A percentile compares a stretch with the other conserved stretches of the same genome.
phyloP scores from a whole-genome alignment of 2,797 vertebrate species.

The Coregonus suidteri region DNA sequence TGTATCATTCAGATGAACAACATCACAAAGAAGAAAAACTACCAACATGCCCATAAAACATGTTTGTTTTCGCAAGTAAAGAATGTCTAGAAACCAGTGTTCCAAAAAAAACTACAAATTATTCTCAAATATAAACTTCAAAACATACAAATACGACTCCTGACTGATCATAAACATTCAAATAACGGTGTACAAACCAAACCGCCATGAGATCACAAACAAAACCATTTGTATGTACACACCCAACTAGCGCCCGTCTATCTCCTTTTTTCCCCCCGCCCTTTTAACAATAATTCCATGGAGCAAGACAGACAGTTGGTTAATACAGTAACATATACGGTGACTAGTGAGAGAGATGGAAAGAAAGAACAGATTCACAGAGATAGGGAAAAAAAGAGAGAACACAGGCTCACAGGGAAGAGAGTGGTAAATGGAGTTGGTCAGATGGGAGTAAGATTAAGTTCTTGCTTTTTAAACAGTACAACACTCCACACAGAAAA shows the following conservation, averaged over 20 bases:
- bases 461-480: slow-evolving; percentile 9
- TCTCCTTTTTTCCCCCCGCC: slow-evolving; percentile 26
- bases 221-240: slow-evolving; percentile 60
- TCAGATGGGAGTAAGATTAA: background rate
- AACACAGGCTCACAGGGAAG: background rate
- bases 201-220: slow-evolving; percentile 55
- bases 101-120: slow-evolving; percentile 45
- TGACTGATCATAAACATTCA: slow-evolving; percentile 62
- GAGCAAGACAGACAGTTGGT: slow-evolving; percentile 60
- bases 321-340: slow-evolving; percentile 66
- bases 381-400: slow-evolving; percentile 6
- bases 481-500: slow-evolving; percentile 9
- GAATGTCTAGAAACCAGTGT: slow-evolving; percentile 6
- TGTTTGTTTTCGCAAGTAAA: slow-evolving; percentile 36
- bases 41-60: slow-evolving; percentile 68
- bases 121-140: slow-evolving; percentile 66
- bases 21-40: slow-evolving; percentile 35
- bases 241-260: slow-evolving; percentile 42
- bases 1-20: slow-evolving; percentile 61
- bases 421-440: slow-evolving; percentile 24
- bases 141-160: slow-evolving; percentile 63
- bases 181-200: slow-evolving; percentile 64
- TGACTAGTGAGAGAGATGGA: slow-evolving; percentile 21
- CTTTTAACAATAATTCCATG: slow-evolving; percentile 52
- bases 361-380: slow-evolving; percentile 1